Percentiles rank a stretch among this genome's conserved stretches.
phyloP scores from a whole-genome alignment of 2,113 vertebrate species.

The Tetraodon nigroviridis region DNA sequence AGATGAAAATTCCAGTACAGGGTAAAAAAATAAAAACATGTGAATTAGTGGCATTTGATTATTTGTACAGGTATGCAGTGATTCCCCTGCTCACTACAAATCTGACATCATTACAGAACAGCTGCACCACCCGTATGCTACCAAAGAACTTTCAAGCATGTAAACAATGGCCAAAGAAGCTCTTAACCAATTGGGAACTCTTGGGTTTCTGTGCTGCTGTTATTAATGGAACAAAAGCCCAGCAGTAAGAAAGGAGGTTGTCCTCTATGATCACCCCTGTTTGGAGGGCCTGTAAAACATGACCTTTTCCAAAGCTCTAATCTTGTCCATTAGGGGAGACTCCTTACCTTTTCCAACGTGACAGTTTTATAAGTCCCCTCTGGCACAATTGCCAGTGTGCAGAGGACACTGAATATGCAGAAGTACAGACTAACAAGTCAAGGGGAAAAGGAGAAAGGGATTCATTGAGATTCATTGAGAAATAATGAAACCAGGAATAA shows the following conservation, averaged over 20 bases:
- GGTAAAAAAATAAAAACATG: constrained; percentile 15
- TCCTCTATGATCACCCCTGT: constrained; percentile 48
- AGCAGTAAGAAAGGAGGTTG: constrained; percentile 7
- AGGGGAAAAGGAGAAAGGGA: background rate
- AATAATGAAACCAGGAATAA: background rate
- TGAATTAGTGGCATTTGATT: constrained; percentile 15
- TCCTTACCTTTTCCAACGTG: constrained; percentile 29
- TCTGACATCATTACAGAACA: constrained; percentile 26
- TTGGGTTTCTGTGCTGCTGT: background rate
- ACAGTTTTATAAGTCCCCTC: constrained; percentile 47
- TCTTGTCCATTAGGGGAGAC: constrained; percentile 1
- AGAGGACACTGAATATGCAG: constrained; percentile 20
- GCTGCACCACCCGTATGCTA: background rate
- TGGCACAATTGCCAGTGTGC: constrained; percentile 24
- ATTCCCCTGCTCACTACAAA: constrained; percentile 14
- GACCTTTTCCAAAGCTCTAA: constrained; percentile 36
- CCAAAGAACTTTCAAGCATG: background rate
- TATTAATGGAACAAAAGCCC: background rate
- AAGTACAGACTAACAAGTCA: constrained; percentile 6
- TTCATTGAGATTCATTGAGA: background rate
- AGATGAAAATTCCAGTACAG: constrained; percentile 25
- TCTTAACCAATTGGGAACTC: background rate
- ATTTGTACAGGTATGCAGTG: constrained; percentile 29
- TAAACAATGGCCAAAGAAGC: background rate
- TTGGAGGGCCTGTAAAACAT: constrained; percentile 40